These are phyloP conservation scores for Cryptosula pallasiana DNA, from an alignment of 2,888 invertebrate species.

Conservation along the genomic window DNA sequence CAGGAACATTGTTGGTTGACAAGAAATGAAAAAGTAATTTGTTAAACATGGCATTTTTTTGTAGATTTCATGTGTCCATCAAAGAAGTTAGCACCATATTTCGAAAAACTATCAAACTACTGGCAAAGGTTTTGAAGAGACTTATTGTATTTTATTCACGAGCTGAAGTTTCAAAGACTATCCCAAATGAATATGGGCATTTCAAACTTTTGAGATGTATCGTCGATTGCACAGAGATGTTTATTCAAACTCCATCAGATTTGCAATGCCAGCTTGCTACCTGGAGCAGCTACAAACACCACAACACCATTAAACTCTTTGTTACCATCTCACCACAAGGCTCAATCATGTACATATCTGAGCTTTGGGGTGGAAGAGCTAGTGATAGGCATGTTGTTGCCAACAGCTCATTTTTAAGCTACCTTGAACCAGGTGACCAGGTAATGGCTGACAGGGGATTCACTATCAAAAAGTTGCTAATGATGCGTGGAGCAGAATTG, in stretches of 20 bases:
- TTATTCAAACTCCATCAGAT: not conserved
- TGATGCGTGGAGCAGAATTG: not conserved
- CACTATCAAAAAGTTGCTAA: not conserved
- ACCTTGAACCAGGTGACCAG: not conserved
- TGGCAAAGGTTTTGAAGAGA: not conserved
- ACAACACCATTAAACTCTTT: too few relatives aligned
- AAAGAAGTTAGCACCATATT: not conserved
- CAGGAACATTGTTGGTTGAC: too few relatives aligned
- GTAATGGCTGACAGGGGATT: not conserved
- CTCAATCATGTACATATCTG: not conserved
- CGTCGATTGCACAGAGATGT: not conserved
- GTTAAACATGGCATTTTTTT: too few relatives aligned
- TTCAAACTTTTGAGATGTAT: not conserved
- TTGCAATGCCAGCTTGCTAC: not conserved
- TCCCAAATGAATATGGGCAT: not conserved
- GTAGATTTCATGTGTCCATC: too few relatives aligned
- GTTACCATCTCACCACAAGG: too few relatives aligned
- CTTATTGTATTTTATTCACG: not conserved
- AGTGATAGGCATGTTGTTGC: not conserved
- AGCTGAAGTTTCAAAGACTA: not conserved
- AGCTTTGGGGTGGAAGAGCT: not conserved
- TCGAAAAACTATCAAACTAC: not conserved
- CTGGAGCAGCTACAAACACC: too few relatives aligned
- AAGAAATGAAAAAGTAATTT: too few relatives aligned
- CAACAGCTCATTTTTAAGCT: not conserved